phyloP scores from a whole-genome alignment of 2,888 invertebrate species.

The Volucella inanis region DNA sequence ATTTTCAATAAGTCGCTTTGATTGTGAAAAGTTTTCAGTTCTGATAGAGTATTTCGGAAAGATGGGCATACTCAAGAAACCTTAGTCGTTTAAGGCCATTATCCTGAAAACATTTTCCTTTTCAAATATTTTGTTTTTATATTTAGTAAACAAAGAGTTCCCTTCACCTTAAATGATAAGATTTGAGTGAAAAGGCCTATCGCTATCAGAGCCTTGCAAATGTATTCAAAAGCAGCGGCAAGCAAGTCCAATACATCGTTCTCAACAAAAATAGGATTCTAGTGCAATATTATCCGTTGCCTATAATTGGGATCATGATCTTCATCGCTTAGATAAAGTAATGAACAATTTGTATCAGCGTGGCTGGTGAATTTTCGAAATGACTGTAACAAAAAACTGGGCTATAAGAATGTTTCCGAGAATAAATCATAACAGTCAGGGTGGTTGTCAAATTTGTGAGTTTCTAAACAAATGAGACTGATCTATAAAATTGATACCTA shows the following conservation, averaged over 20 bases:
- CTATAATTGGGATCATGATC: not conserved
- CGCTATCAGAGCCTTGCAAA: not conserved
- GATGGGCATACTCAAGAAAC: too few species aligned
- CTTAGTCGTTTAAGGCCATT: too few species aligned
- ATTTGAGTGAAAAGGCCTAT: not conserved
- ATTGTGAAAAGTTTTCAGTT: too few species aligned
- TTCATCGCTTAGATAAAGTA: conserved; percentile 9
- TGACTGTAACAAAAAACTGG: not conserved
- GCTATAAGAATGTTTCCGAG: not conserved
- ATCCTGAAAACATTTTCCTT: too few species aligned
- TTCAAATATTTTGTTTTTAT: too few species aligned
- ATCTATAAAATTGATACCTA: too few species aligned
- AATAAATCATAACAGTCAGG: not conserved
- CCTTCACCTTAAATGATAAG: not conserved
- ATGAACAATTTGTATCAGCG: conserved; percentile 22
- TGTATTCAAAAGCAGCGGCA: conserved; percentile 8
- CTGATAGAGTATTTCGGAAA: too few species aligned
- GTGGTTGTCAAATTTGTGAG: not conserved
- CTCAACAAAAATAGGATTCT: not conserved
- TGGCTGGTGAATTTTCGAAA: conserved; percentile 32
- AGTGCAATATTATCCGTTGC: not conserved
- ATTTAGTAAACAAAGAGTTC: too few species aligned
- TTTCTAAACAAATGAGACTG: too few species aligned
- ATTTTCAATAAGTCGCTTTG: too few species aligned
- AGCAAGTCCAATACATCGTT: conserved; percentile 17